Percentiles rank a stretch among this genome's conserved stretches.
Evolutionary conservation across 2,113 vertebrate genomes (phyloP).

Genomic region (Corythaixoides concolor): DNA sequence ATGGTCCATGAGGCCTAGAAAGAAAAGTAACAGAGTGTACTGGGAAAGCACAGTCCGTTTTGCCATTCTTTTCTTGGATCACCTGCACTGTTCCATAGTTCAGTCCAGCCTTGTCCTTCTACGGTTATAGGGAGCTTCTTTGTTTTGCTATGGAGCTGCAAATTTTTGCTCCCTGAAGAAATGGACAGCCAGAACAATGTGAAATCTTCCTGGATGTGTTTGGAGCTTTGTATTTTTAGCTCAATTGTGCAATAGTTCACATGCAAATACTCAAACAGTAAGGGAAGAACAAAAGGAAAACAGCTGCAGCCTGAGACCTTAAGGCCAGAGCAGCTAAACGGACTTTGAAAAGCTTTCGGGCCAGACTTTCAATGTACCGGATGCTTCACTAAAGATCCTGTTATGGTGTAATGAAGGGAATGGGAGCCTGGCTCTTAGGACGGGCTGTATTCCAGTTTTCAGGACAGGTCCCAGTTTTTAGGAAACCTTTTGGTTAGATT

Average conservation of each 20-base stretch:
- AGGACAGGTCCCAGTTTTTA: neutral
- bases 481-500: neutral
- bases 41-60: neutral
- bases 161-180: neutral
- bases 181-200: neutral
- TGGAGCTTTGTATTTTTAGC: constrained; percentile 39
- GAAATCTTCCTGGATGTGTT: constrained; percentile 1
- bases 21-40: neutral
- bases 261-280: neutral
- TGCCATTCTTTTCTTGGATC: neutral
- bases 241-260: neutral
- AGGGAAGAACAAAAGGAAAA: neutral
- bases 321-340: neutral
- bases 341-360: neutral
- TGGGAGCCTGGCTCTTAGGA: neutral
- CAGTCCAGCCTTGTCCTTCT: neutral
- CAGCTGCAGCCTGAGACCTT: neutral
- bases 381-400: neutral
- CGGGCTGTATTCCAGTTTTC: neutral
- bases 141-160: neutral
- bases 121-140: neutral
- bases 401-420: neutral
- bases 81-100: neutral
- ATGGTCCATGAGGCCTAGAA: neutral
- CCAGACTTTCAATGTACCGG: neutral